Conservation (phyloP, 1,140 invertebrate species). For the Atta texana region DNA sequence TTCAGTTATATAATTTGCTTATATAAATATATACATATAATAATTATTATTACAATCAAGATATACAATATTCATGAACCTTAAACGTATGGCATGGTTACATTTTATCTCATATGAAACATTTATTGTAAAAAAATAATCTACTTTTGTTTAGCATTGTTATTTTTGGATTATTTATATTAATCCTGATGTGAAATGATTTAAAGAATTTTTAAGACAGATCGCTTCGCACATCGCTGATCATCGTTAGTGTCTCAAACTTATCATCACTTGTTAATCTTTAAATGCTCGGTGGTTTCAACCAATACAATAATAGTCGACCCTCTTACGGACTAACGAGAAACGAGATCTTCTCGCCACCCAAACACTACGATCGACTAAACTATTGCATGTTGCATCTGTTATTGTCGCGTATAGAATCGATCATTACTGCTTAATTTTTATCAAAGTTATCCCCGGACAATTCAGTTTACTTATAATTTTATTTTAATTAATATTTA, state of each 20-base stretch:
- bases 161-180: background rate
- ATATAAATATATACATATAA: background rate
- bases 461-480: background rate
- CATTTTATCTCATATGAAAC: background rate
- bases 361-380: background rate
- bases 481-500: background rate
- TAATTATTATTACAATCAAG: background rate
- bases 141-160: background rate
- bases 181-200: background rate
- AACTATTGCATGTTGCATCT: background rate
- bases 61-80: background rate
- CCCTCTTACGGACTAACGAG: background rate
- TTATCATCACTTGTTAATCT: conserved; percentile 5
- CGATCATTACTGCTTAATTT: background rate
- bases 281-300: background rate
- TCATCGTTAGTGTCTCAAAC: background rate
- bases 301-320: conserved; percentile 8
- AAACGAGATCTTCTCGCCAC: background rate
- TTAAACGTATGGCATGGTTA: background rate
- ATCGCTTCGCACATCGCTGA: background rate
- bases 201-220: background rate
- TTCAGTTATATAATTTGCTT: background rate
- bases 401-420: background rate
- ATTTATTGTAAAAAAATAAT: background rate
- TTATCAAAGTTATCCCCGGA: background rate